Evolutionary conservation across 2,113 vertebrate species (phyloP).

Genomic region (Oxyura jamaicensis): DNA sequence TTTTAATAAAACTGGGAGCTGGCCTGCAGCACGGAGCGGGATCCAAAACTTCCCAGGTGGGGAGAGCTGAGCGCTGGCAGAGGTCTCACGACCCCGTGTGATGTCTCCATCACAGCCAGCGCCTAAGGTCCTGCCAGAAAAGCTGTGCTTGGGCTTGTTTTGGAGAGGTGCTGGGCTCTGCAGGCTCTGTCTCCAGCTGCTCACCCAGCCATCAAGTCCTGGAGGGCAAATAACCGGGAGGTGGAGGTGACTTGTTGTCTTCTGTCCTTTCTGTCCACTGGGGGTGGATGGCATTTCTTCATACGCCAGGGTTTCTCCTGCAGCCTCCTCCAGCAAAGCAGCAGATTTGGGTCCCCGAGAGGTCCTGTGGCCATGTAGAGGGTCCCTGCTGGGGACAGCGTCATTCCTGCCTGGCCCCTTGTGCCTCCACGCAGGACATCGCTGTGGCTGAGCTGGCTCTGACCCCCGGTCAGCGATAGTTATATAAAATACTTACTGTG

Average conservation of each 20-base stretch:
- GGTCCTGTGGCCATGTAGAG: rapidly evolving
- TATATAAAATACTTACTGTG: slow-evolving; percentile 66
- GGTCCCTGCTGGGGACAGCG: background rate
- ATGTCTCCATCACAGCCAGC: no score
- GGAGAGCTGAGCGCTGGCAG: no score
- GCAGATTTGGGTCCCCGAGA: background rate
- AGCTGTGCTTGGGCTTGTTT: background rate
- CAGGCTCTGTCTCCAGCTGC: background rate
- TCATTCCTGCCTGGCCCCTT: no score
- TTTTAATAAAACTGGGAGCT: no score
- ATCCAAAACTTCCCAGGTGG: no score
- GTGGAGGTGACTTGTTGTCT: background rate
- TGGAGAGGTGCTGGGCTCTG: background rate
- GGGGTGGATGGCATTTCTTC: background rate
- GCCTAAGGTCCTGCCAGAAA: no score
- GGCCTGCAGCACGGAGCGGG: no score
- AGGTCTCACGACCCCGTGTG: no score
- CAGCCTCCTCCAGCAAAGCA: background rate
- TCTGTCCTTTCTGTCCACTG: background rate
- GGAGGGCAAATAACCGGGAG: background rate
- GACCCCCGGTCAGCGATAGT: background rate
- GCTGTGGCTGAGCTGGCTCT: background rate
- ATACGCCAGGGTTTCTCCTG: background rate
- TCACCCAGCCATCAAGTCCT: background rate
- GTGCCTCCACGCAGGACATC: background rate